phyloP scores from a whole-genome alignment of 2,797 vertebrate genomes.

The Lates japonicus region DNA sequence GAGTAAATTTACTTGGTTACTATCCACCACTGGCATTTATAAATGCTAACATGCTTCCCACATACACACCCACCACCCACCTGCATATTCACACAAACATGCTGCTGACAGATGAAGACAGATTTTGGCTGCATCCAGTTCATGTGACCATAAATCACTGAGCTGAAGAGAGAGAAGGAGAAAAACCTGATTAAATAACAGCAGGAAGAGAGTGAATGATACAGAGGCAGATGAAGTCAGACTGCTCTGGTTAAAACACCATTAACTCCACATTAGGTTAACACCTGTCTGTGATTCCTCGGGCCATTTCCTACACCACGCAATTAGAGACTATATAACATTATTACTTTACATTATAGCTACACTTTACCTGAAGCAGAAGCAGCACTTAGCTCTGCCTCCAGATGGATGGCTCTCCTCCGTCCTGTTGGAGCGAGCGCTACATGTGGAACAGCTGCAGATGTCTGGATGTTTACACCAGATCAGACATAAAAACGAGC shows the following conservation, averaged over 20 bases:
- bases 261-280: slow-evolving; percentile 64
- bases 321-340: slow-evolving; percentile 33
- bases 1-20: neutral
- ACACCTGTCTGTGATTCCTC: slow-evolving; percentile 50
- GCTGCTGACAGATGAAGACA: slow-evolving; percentile 6
- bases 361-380: slow-evolving; percentile 40
- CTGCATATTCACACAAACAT: neutral
- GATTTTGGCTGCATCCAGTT: neutral
- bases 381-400: slow-evolving; percentile 23
- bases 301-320: slow-evolving; percentile 45
- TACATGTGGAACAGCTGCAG: neutral
- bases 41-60: neutral
- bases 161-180: neutral
- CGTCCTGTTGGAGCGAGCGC: neutral
- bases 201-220: slow-evolving; percentile 43
- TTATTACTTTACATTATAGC: slow-evolving; percentile 31
- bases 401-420: slow-evolving; percentile 1
- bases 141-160: slow-evolving; percentile 19
- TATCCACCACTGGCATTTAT: neutral
- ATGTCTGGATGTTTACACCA: neutral
- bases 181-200: slow-evolving; percentile 38
- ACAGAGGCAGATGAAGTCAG: slow-evolving; percentile 37
- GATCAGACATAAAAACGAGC: too few species aligned
- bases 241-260: slow-evolving; percentile 44
- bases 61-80: slow-evolving; percentile 10